These are phyloP conservation scores for Diploptera punctata DNA, from an alignment of 2,888 invertebrate genomes.

Conservation along the genomic window DNA sequence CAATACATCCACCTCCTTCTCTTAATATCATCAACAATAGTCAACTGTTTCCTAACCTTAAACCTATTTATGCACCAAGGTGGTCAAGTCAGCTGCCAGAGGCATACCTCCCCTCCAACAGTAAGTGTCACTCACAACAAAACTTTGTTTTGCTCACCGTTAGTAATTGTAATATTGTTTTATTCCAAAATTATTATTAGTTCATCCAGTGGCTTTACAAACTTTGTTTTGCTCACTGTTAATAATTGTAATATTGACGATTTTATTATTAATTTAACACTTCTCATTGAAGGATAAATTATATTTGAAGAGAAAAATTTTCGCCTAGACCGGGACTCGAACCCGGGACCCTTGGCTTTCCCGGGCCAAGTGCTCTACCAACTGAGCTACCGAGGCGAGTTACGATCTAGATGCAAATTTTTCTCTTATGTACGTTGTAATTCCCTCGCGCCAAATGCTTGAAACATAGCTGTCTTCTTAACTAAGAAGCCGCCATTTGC, in stretches of 20 bases:
- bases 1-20: slow-evolving; percentile 64
- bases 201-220: neutral
- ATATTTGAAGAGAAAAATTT: too few relatives aligned
- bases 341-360: too few relatives aligned
- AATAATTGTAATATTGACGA: neutral
- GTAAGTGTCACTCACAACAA: slow-evolving; percentile 47
- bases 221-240: neutral
- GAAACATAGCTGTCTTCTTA: neutral
- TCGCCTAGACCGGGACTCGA: too few relatives aligned
- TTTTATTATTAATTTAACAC: too few relatives aligned
- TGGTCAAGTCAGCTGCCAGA: slow-evolving; percentile 72
- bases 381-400: too few relatives aligned
- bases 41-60: slow-evolving; percentile 71
- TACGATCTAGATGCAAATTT: too few relatives aligned
- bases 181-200: neutral
- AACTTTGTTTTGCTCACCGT: neutral
- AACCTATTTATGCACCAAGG: slow-evolving; percentile 68
- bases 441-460: too few relatives aligned
- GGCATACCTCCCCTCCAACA: slow-evolving; percentile 63
- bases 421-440: too few relatives aligned
- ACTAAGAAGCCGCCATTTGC: too few relatives aligned
- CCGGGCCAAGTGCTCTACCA: too few relatives aligned
- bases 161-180: neutral
- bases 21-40: slow-evolving; percentile 69
- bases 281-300: too few relatives aligned